Evolutionary conservation across 1,140 invertebrate species (phyloP).

Genomic region (Brachionus asplanchnoidis): DNA sequence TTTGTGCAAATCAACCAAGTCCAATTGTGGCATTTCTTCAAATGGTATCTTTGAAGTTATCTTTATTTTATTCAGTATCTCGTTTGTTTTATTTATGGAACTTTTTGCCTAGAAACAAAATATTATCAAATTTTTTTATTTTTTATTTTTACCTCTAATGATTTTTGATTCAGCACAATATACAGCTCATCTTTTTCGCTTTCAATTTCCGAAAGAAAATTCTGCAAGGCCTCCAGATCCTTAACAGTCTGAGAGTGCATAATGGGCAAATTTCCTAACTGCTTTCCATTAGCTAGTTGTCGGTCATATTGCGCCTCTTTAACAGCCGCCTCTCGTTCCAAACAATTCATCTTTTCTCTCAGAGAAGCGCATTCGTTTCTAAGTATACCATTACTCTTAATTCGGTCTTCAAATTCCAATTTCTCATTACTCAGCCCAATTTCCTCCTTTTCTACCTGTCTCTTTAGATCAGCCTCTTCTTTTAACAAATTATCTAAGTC

Average conservation of each 20-base stretch:
- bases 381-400: not conserved
- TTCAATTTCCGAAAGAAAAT: not conserved
- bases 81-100: constrained; percentile 20
- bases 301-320: constrained; percentile 40
- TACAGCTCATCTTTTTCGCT: constrained; percentile 38
- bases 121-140: not conserved
- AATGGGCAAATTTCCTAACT: not conserved
- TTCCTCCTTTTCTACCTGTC: not conserved
- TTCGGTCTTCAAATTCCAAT: not conserved
- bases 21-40: not conserved
- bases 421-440: not conserved
- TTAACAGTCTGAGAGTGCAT: not conserved
- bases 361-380: not conserved
- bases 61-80: constrained; percentile 23
- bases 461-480: not conserved
- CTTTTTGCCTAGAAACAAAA: not conserved
- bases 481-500: constrained; percentile 4
- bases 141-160: not conserved
- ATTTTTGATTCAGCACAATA: constrained; percentile 27
- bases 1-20: constrained; percentile 26
- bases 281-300: constrained; percentile 13
- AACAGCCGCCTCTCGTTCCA: constrained; percentile 7
- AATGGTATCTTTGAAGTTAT: not conserved
- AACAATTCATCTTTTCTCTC: not conserved
- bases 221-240: constrained; percentile 21